phyloP scores from a whole-genome alignment of 2,113 vertebrate genomes.

The Apteryx mantelli region DNA sequence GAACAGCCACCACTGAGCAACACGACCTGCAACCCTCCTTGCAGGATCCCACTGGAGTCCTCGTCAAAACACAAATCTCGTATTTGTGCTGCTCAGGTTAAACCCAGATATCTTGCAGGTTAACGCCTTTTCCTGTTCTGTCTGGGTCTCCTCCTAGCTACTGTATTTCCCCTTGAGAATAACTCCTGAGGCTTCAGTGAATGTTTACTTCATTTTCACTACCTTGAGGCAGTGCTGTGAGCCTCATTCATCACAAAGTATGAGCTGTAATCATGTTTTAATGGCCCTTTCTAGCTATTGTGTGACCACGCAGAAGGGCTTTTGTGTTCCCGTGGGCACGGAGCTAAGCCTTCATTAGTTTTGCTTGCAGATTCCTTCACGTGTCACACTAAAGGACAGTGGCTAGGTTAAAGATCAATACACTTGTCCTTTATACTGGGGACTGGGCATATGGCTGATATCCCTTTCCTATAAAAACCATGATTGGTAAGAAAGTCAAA shows the following conservation, averaged over 20 bases:
- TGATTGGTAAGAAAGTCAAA: not conserved
- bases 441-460: not conserved
- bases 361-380: not conserved
- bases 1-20: not conserved
- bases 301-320: not conserved
- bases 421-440: not conserved
- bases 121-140: not conserved
- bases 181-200: not conserved
- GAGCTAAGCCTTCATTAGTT: not conserved
- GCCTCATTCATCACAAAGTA: not conserved
- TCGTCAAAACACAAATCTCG: not conserved
- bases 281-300: not conserved
- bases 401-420: not conserved
- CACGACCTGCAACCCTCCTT: not conserved
- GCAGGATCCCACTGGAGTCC: not conserved
- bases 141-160: not conserved
- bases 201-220: slow-evolving; percentile 4
- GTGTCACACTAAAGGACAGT: fast-evolving
- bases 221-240: not conserved
- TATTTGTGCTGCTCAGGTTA: not conserved
- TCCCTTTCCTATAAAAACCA: not conserved
- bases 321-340: not conserved
- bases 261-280: slow-evolving; percentile 14
- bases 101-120: not conserved
- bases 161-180: not conserved